These are phyloP conservation scores for Plumapathes pennacea DNA, from an alignment of 92 coral and sea anemone species.

Conservation along the genomic window DNA sequence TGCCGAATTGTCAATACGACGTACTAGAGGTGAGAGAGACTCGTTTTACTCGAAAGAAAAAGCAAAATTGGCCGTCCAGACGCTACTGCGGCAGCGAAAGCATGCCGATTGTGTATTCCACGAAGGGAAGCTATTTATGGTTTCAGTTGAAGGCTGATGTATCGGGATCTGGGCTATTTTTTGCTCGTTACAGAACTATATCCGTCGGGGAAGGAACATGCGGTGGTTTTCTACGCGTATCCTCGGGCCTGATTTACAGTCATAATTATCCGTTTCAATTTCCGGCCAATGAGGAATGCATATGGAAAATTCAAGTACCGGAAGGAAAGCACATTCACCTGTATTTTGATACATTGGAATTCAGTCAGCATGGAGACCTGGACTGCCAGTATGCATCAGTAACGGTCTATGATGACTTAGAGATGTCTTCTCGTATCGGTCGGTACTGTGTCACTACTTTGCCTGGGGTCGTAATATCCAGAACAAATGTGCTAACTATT, in stretches of 20 bases:
- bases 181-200: slow-evolving; percentile 65
- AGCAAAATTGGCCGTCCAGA: slow-evolving; percentile 29
- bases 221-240: slow-evolving; percentile 40
- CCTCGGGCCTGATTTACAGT: slow-evolving; percentile 70
- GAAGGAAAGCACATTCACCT: slow-evolving; percentile 58
- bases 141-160: slow-evolving; percentile 69
- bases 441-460: slow-evolving; percentile 61
- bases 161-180: slow-evolving; percentile 58
- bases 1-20: slow-evolving; percentile 70
- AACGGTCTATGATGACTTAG: slow-evolving; percentile 74
- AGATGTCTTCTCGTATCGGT: slow-evolving; percentile 48
- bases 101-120: slow-evolving; percentile 76
- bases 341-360: slow-evolving; percentile 74
- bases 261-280: slow-evolving; percentile 76
- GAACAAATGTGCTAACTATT: slow-evolving; percentile 62
- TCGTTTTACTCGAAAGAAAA: slow-evolving; percentile 52
- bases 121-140: slow-evolving; percentile 63
- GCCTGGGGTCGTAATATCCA: slow-evolving; percentile 60
- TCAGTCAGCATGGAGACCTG: slow-evolving; percentile 33
- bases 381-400: slow-evolving; percentile 63
- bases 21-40: slow-evolving; percentile 78
- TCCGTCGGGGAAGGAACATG: slow-evolving; percentile 81
- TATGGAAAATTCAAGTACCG: slow-evolving; percentile 88
- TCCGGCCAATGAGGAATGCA: slow-evolving; percentile 71
- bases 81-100: slow-evolving; percentile 80